phyloP scores from a whole-genome alignment of 1,140 invertebrate genomes.

The Saccostrea echinata region DNA sequence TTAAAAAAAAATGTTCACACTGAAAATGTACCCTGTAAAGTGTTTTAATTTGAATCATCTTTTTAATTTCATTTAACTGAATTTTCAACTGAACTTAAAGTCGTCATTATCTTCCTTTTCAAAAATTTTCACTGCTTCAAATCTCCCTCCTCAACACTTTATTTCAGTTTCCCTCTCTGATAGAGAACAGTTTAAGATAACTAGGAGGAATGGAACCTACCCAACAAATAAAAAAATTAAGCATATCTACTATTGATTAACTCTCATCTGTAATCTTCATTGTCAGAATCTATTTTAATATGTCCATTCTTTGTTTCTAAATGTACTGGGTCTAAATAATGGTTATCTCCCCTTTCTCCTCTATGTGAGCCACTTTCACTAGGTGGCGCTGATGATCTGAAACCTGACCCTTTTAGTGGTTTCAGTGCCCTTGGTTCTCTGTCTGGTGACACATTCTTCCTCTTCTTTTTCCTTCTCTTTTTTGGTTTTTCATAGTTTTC shows the following conservation, averaged over 20 bases:
- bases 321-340: background rate
- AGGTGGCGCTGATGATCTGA: conserved; percentile 24
- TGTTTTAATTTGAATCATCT: too few relatives aligned
- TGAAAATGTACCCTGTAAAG: too few relatives aligned
- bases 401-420: background rate
- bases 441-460: conserved; percentile 11
- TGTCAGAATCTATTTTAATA: conserved; percentile 33
- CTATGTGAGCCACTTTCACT: conserved; percentile 25
- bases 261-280: conserved; percentile 23
- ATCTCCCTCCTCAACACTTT: too few relatives aligned
- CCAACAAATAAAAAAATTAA: background rate
- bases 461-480: conserved; percentile 39
- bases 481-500: conserved; percentile 26
- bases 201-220: background rate
- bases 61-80: too few relatives aligned
- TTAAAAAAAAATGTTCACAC: too few relatives aligned
- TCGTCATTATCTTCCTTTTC: too few relatives aligned
- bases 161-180: too few relatives aligned
- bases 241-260: background rate
- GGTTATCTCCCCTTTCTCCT: conserved; percentile 4
- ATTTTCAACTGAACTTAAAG: too few relatives aligned
- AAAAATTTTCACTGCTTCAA: too few relatives aligned
- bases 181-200: background rate
- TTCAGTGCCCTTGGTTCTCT: conserved; percentile 5
- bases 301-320: background rate